Evolutionary conservation across 1,140 invertebrate genomes (phyloP), one percentile per base, ranked within the genome.

Genomic region (Medauroidea extradentata): DNA sequence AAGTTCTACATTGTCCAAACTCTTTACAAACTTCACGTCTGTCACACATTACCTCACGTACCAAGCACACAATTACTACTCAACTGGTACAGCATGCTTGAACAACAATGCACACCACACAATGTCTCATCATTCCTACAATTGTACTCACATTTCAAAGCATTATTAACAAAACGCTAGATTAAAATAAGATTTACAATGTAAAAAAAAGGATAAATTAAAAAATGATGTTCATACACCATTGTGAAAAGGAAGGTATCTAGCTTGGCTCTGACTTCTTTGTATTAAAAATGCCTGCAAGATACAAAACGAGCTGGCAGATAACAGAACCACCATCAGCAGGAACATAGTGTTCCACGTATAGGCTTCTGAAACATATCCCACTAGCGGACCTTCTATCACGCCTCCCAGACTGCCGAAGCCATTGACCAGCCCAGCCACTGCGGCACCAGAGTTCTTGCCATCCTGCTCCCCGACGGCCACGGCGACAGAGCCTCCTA

Each of bases 331-430:
- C 19, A 80, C 73, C 74, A 81, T 77, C n/a, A 78, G 61, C 25
- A 74, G 70, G 48, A 81, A 76, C 71, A 81, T 75, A 19, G 74
- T 72, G n/a, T 70, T 69, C 79, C 79, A 81, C n/a, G 79, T 77
- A 60, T 74, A 78, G 7, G 62, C 59, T 8, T 73, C 70, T 9
- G 76, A 70, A 1, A 80, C 66, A 18, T 73, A 62, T 14, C 78
- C 78, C 54, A 82, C 73, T 3, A 82, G 51, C 19, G 80, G 80
- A 1, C 80, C 80, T 66, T 81, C 76, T 23, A 80, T 59, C 43
- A 80, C 76, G 5, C 78, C 77, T 1, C 80, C 80, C 43, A 81
- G 63, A 54, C 76, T 79, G 7, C 79, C 79, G 67, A 81, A 74
- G 16, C 79, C 79, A 74, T 75, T 75, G 7, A 75, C 65, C 1